phyloP scores from a whole-genome alignment of 2,888 invertebrate genomes.

The Leucophenga maculata region DNA sequence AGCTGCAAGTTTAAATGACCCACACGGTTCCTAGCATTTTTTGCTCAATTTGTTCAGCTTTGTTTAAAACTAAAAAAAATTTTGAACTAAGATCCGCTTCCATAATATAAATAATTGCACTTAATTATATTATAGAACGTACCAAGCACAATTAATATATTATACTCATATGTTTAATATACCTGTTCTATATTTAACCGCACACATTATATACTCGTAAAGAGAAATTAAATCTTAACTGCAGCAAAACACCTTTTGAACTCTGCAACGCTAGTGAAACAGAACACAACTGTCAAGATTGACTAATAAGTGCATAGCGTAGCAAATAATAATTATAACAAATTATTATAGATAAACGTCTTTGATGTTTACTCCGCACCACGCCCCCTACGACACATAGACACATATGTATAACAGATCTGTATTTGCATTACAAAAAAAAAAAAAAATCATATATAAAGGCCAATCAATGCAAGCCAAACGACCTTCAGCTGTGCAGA shows the following conservation, averaged over 20 bases:
- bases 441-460: no score
- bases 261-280: neutral
- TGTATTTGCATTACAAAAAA: neutral
- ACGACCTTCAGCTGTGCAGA: conserved; percentile 10
- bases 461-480: conserved; percentile 18
- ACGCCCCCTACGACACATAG: neutral
- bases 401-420: neutral
- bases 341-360: conserved; percentile 3
- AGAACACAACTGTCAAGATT: neutral
- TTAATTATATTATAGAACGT: neutral
- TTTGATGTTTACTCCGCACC: neutral
- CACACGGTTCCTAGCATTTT: no score
- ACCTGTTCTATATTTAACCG: no score
- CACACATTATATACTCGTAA: neutral
- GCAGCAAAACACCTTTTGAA: conserved; percentile 12
- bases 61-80: no score
- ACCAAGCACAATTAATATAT: neutral
- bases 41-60: no score
- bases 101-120: neutral
- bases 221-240: neutral
- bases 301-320: neutral
- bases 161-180: no score
- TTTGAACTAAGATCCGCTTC: conserved; percentile 5
- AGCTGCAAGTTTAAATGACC: no score
- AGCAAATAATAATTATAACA: conserved; percentile 12